phyloP scores from a whole-genome alignment of 1,140 invertebrate genomes.

The Solenopsis fugax region DNA sequence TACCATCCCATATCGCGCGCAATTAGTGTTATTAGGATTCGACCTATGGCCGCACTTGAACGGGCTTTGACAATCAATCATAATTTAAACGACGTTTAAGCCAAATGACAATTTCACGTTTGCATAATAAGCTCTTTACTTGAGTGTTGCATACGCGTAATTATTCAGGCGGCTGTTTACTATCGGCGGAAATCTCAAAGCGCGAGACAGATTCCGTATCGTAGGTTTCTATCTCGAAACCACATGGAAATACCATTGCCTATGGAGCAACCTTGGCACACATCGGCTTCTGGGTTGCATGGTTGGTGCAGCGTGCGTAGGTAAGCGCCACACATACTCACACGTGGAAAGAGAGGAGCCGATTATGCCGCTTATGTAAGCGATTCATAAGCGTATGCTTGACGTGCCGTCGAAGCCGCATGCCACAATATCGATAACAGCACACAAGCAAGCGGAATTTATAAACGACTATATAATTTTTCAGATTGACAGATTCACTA shows the following conservation, averaged over 20 bases:
- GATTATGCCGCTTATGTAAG: slow-evolving; percentile 73
- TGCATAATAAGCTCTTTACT: background rate
- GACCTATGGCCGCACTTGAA: background rate
- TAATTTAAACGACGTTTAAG: slow-evolving; percentile 11
- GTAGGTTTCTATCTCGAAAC: slow-evolving; percentile 15
- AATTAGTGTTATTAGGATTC: slow-evolving; percentile 14
- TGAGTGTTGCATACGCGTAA: background rate
- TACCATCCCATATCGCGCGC: slow-evolving; percentile 4
- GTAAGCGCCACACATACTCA: slow-evolving; percentile 63
- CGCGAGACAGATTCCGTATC: background rate
- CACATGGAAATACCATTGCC: slow-evolving; percentile 54
- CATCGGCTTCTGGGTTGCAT: slow-evolving; percentile 63
- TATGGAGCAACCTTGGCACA: slow-evolving; percentile 72
- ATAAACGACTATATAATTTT: slow-evolving; percentile 7
- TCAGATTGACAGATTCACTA: background rate
- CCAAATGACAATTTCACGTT: background rate
- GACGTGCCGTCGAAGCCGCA: slow-evolving; percentile 26
- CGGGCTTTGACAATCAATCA: background rate
- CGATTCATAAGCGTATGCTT: slow-evolving; percentile 63
- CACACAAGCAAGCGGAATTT: slow-evolving; percentile 4
- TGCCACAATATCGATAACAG: slow-evolving; percentile 49
- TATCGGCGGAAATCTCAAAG: background rate
- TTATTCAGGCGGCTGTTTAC: background rate
- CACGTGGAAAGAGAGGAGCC: slow-evolving; percentile 32
- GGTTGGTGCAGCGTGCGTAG: slow-evolving; percentile 55